phyloP scores from a whole-genome alignment of 2,113 vertebrate genomes.

The Pimephales promelas region DNA sequence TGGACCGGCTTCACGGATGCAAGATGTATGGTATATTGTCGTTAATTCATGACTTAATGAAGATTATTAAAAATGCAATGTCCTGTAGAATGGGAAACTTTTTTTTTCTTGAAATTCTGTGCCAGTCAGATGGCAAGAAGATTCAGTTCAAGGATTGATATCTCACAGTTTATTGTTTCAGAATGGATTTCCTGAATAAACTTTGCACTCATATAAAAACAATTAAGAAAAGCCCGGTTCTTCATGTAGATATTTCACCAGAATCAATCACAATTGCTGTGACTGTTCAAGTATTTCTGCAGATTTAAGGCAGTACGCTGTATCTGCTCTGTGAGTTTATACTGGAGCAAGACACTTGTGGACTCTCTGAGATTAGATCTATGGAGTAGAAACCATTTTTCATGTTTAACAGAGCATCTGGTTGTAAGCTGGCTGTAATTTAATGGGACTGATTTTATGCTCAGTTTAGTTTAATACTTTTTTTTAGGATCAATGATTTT shows the following conservation, averaged over 20 bases:
- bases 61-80: conserved; percentile 4
- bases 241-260: neutral
- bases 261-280: neutral
- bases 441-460: neutral
- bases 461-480: neutral
- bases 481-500: neutral
- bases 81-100: neutral
- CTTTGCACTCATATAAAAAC: neutral
- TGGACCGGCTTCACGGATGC: neutral
- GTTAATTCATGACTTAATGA: conserved; percentile 16
- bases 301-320: neutral
- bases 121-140: neutral
- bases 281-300: neutral
- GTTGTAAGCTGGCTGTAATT: neutral
- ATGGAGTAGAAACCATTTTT: neutral
- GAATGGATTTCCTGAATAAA: neutral
- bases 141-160: conserved; percentile 7
- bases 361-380: conserved; percentile 17
- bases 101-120: neutral
- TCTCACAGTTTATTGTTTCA: neutral
- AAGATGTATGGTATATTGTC: neutral
- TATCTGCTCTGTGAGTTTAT: neutral
- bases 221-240: neutral
- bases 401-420: neutral
- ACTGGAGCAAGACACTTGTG: conserved; percentile 19